Evolutionary conservation across 1,140 invertebrate genomes (phyloP), one percentile per base, ranked within the genome.

Genomic region (Lucilia sericata): DNA sequence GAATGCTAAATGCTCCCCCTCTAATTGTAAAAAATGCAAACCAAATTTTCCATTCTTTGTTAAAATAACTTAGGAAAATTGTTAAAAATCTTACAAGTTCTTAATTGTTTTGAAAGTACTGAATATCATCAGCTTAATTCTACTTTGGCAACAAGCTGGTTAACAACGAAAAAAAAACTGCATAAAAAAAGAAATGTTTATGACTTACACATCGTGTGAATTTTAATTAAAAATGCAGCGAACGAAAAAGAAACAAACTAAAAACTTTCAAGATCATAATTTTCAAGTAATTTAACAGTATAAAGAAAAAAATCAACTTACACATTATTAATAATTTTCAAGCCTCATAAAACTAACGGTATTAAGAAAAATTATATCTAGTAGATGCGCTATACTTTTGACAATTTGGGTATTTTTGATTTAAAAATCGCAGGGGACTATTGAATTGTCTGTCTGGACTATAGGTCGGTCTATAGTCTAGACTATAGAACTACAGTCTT

Each of bases 121-220:
- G 14, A n/a, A 60, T n/a, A 30, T 7, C 55, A 60, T 60, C 55
- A 60, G n/a, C 55, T 17, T 60, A 17, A 17, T 60, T n/a, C 14
- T 60, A n/a, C 55, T 60, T n/a, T 60, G 14, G 5, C 55, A 60
- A 60, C 55, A 60, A 60, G 55, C 55, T 60, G 55, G 55, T 60
- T 42, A n/a, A 14, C 2, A 60, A 12, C 55, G 1, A 12, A 17
- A 60, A 14, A 60, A 17, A 17, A 60, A 60, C 13, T n/a, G 7
- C 13, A 60, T 4, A 60, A 60, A n/a, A 55, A 55, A 17, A 60
- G 51, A 60, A 60, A 75, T 75, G 30, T 75, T 17, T 75, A 75
- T 75, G 75, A 42, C 36, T 78, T 78, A 78, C 75, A 78, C 75
- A 78, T 78, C 75, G 75, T 78, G 75, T 78, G 75, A 78, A 78